phyloP scores from a whole-genome alignment of 1,140 invertebrate genomes.

The Procambarus virginalis region DNA sequence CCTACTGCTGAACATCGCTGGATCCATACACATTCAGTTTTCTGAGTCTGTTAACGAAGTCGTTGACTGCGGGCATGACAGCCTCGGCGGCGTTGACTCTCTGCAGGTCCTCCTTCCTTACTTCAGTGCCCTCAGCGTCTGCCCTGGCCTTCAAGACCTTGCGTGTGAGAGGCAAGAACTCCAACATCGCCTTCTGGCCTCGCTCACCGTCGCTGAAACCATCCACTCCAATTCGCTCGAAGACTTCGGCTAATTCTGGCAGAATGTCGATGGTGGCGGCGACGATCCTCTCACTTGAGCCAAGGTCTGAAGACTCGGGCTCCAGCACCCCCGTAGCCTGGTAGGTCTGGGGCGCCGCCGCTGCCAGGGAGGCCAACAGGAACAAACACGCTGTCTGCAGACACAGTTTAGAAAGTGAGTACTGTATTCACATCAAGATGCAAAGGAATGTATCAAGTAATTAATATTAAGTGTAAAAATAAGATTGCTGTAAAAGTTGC shows the following conservation, averaged over 20 bases:
- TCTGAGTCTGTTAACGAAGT: background rate
- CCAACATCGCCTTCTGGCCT: background rate
- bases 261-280: background rate
- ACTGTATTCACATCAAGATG: too few species aligned
- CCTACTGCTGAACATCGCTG: too few species aligned
- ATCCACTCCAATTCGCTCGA: background rate
- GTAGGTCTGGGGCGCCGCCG: background rate
- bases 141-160: background rate
- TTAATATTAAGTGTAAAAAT: too few species aligned
- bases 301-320: background rate
- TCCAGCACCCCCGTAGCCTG: background rate
- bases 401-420: too few species aligned
- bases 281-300: background rate
- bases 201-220: too few species aligned
- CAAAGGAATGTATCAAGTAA: too few species aligned
- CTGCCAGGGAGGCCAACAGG: background rate
- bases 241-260: background rate
- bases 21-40: background rate
- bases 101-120: background rate
- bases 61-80: background rate
- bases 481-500: too few species aligned
- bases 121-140: background rate
- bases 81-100: background rate
- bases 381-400: background rate
- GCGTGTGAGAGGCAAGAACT: background rate